Base-by-base conservation (phyloP, 2,113 vertebrate species). In the Microcebus lehilahytsara region DNA sequence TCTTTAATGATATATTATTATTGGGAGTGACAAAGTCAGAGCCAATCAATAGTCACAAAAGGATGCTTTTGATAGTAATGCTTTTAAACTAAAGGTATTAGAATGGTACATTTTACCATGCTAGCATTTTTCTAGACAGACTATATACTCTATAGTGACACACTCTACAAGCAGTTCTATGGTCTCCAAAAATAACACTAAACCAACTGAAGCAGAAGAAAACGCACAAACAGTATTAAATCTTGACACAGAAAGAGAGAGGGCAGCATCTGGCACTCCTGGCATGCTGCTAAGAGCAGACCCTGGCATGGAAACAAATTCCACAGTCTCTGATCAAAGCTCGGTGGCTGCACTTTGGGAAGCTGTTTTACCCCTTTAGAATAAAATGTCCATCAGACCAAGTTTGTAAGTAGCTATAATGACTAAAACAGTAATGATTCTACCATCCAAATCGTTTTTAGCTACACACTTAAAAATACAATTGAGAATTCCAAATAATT, bases 241-340 rank as follows among this genome's bases (percentile, higher is more conserved):
- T 69, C 81, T 78, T 83, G 58, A 92, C 85, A 81, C 83, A 81
- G 85, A 85, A 5, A 81, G n/a, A 32, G 46, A 46, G 34, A 62
- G 32, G 96, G 67, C 58, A 49, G 89, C 96, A 89, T 79, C 78
- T 89, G 86, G 89, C 74, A 67, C 64, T 80, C 23, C 72, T 89
- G 89, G 89, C 49, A 37, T 14, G 17, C 62, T 23, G 5, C 46
- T 51, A 17, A 84, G 74, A 78, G 72, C 90, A 92, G 62, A 83
- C 42, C 16, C 49, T n/a, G 67, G 92, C 78, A 46, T n/a, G 1
- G 19, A 46, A 6, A 85, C 81, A 74, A 77, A 46, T 34, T 12
- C 51, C 42, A 66, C 22, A 3, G 58, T 25, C 80, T 72, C 94
- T 46, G n/a, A 62, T 40, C 81, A 16, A 53, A 53, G 56, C 77